A percentile compares a stretch with the other conserved stretches of the same genome.
phyloP scores from a whole-genome alignment of 2,113 vertebrate genomes.

The Gavialis gangeticus region DNA sequence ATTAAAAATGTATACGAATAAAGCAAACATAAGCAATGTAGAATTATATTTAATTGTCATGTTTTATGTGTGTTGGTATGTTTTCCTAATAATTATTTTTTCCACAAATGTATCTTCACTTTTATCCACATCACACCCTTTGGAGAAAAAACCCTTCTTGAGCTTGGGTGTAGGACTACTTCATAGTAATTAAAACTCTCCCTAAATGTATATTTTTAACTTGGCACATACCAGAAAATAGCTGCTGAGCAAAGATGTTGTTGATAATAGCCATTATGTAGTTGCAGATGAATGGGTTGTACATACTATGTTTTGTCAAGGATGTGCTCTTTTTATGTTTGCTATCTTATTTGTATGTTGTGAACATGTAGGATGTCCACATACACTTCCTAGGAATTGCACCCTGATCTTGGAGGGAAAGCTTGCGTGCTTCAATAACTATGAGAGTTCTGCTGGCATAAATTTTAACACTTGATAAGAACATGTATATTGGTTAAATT shows the following conservation, averaged over 20 bases:
- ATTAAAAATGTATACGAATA: background rate
- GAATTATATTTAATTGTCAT: background rate
- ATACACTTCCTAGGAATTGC: background rate
- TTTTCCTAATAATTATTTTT: background rate
- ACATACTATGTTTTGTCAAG: background rate
- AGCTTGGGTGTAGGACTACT: background rate
- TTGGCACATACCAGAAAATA: background rate
- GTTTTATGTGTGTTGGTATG: background rate
- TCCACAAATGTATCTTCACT: background rate
- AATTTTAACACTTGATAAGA: background rate
- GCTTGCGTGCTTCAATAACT: background rate
- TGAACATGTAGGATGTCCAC: no score
- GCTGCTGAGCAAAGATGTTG: background rate
- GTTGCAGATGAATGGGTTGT: background rate
- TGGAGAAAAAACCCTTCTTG: background rate
- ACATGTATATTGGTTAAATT: rapidly evolving
- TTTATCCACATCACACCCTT: background rate
- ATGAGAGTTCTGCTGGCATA: no score
- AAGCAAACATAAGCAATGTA: background rate
- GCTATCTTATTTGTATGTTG: background rate
- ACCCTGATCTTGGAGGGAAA: background rate
- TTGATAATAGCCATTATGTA: background rate
- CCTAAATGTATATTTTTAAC: background rate
- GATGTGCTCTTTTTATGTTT: background rate
- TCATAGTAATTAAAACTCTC: background rate